Conservation (phyloP, 2,888 invertebrate genomes). For the Drosophila falleni region DNA sequence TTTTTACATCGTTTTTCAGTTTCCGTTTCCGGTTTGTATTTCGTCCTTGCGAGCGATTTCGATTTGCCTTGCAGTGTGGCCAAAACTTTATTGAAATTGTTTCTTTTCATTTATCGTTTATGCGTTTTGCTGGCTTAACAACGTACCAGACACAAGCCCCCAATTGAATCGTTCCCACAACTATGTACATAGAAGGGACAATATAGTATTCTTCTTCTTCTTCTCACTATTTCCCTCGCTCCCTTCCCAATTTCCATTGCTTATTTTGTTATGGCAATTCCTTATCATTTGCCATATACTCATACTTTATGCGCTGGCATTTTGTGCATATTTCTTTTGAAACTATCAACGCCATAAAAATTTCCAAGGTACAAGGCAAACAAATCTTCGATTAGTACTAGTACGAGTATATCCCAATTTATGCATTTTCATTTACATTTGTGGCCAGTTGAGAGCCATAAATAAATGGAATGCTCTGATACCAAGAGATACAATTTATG, state of each 20-base stretch:
- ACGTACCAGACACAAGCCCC: slow-evolving; percentile 20
- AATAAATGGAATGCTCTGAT: slow-evolving; percentile 26
- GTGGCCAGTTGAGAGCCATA: slow-evolving; percentile 47
- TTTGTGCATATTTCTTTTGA: slow-evolving; percentile 47
- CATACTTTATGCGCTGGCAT: slow-evolving; percentile 37
- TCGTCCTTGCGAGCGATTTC: slow-evolving; percentile 50
- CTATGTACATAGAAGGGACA: slow-evolving; percentile 1
- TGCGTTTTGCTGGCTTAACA: slow-evolving; percentile 59
- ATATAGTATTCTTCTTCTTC: not conserved
- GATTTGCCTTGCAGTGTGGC: slow-evolving; percentile 47
- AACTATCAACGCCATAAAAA: slow-evolving; percentile 51
- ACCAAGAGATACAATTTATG: slow-evolving; percentile 10
- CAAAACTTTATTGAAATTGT: slow-evolving; percentile 77
- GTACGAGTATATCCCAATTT: slow-evolving; percentile 41
- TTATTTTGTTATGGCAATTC: slow-evolving; percentile 35
- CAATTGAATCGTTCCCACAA: not conserved
- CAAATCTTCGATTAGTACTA: slow-evolving; percentile 56
- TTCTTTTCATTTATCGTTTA: slow-evolving; percentile 75
- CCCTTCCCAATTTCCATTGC: not conserved
- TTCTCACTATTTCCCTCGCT: too few species aligned
- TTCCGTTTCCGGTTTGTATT: slow-evolving; percentile 72
- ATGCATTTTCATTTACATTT: slow-evolving; percentile 53
- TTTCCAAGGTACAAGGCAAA: slow-evolving; percentile 31
- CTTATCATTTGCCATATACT: slow-evolving; percentile 48
- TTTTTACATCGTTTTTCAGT: slow-evolving; percentile 71